Evolutionary conservation across 2,797 vertebrate species (phyloP), one percentile per base, ranked within the genome.

Genomic region (Pangasius larnaudii): DNA sequence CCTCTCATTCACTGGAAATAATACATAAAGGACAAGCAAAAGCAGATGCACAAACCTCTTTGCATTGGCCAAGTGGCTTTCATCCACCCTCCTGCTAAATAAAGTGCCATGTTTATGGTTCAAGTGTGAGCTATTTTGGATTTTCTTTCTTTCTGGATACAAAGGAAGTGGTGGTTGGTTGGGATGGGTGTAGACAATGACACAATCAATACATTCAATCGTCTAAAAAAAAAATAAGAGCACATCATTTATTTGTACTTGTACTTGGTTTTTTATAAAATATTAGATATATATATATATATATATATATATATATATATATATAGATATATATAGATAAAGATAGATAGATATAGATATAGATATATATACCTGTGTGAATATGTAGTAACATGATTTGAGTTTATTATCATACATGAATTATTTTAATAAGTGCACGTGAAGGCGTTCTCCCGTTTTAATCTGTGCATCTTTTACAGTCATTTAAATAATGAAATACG

Each of bases 71-170:
- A 56, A 88, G 69, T 82, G 59, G 65, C 85, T 90, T 87, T 86
- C 78, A 90, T 87, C 78, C 85, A 86, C 84, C 84, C 85, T 88
- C n/a, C 58, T 89, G 74, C 85, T 87, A 86, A 89, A 74, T 88
- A 58, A 88, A 88, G 83, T 87, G 83, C 77, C 77, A 83, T 65
- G 79, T 74, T 82, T 86, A 58, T 67, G 74, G 81, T 86, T 88
- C 59, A 88, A 90, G 85, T 79, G 84, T 87, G 56, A 85, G 83
- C 82, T 86, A 78, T 85, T 87, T 74, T 88, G 85, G 74, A 72
- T 56, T 87, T 81, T 82, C 86, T 87, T 75, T 84, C 59, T 49
- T 59, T 13, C 0, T 30, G 69, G 85, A 80, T 51, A 86, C 58
- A 78, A 84, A 77, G 89, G 86, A 81, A 84, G 82, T 71, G 83